These are phyloP conservation scores for Montipora cactus DNA, from an alignment of 64 coral and sea anemone species.

Conservation along the genomic window DNA sequence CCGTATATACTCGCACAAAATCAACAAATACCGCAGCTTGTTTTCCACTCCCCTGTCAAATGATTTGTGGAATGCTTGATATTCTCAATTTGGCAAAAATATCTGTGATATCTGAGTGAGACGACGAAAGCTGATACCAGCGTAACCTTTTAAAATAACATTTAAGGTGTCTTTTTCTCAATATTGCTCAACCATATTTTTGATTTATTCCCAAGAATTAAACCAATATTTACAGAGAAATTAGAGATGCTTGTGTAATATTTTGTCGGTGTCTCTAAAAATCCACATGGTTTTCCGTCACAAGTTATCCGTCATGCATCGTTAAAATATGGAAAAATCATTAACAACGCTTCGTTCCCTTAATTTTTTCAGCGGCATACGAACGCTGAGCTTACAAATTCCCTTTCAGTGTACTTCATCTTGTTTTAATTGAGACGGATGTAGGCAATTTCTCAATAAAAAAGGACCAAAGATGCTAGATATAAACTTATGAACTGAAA, in stretches of 20 bases:
- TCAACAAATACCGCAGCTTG: neutral
- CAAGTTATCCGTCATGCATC: neutral
- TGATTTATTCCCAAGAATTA: neutral
- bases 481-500: neutral
- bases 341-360: neutral
- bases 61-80: neutral
- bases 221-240: neutral
- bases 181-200: neutral
- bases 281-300: neutral
- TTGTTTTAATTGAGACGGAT: no score
- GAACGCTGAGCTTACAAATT: neutral
- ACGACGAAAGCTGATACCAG: constrained; percentile 15
- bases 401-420: neutral
- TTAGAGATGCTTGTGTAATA: neutral
- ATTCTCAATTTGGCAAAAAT: neutral
- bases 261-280: neutral
- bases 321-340: constrained; percentile 14
- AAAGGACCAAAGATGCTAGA: neutral
- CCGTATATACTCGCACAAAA: constrained; percentile 1
- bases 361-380: neutral
- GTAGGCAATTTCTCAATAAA: no score
- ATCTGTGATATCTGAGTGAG: constrained; percentile 42
- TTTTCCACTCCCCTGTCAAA: neutral
- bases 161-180: neutral
- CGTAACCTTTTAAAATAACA: neutral